phyloP scores from a whole-genome alignment of 2,113 vertebrate species.

The Cnemophilus loriae region DNA sequence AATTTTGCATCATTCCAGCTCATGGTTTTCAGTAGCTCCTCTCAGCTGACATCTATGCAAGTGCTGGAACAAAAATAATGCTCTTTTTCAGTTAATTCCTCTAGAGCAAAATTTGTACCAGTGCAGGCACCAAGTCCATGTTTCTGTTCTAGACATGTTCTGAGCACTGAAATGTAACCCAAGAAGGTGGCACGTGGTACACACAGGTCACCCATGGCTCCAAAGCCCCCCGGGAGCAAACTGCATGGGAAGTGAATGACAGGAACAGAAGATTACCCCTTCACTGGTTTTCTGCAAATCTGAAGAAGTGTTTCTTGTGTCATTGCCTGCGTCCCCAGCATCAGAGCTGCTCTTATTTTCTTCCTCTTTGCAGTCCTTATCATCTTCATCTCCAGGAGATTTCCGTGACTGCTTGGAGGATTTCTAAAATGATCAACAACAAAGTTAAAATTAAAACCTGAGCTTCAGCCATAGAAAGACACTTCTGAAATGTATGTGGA shows the following conservation, averaged over 20 bases:
- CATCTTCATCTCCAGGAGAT: slow-evolving; percentile 88
- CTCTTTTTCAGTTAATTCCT: background rate
- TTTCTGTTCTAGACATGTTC: background rate
- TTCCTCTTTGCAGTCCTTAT: slow-evolving; percentile 93
- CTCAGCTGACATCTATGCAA: slow-evolving; percentile 4
- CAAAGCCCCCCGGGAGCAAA: background rate
- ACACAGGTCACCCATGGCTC: background rate
- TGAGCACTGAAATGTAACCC: background rate
- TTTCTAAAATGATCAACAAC: slow-evolving; percentile 75
- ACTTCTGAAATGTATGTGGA: background rate
- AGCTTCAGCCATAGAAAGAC: background rate
- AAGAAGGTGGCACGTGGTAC: accelerated
- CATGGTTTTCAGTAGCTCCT: background rate
- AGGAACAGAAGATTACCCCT: slow-evolving; percentile 74
- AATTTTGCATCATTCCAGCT: slow-evolving; percentile 13
- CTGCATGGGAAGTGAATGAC: background rate
- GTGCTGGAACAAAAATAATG: background rate
- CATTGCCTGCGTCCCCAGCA: slow-evolving; percentile 86
- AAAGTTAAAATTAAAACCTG: slow-evolving; percentile 21
- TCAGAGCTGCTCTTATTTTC: slow-evolving; percentile 91
- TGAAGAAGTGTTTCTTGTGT: slow-evolving; percentile 84
- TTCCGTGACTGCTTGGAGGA: slow-evolving; percentile 91
- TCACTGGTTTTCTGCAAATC: slow-evolving; percentile 89
- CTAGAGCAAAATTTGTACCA: background rate
- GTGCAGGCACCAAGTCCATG: background rate